Evolutionary conservation across 2,113 vertebrate genomes (phyloP).

Genomic region (Micronycteris hirsuta): DNA sequence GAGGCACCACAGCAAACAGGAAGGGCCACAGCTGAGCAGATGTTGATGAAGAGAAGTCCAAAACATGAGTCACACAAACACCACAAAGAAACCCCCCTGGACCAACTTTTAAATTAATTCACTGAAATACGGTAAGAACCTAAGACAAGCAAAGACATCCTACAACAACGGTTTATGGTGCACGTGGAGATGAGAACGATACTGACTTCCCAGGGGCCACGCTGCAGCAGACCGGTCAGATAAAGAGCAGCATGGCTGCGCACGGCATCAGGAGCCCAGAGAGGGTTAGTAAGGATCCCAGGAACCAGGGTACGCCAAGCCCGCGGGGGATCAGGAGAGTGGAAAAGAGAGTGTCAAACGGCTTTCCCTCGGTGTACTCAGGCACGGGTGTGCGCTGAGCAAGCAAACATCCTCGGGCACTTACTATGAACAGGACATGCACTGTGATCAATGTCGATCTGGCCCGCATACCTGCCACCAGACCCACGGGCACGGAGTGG

Average conservation of each 20-base stretch:
- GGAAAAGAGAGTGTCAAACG: background rate
- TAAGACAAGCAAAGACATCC: background rate
- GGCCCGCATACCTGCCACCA: background rate
- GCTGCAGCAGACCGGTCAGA: background rate
- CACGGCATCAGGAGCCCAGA: background rate
- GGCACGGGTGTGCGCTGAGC: background rate
- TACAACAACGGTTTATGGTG: background rate
- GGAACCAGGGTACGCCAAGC: background rate
- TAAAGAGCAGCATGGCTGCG: background rate
- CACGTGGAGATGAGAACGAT: background rate
- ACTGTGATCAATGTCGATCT: background rate
- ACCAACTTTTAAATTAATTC: background rate
- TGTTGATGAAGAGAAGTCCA: background rate
- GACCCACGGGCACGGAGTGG: background rate
- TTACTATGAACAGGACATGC: background rate
- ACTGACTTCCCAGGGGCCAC: background rate
- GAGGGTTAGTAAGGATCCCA: background rate
- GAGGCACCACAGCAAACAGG: background rate
- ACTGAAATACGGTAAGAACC: background rate
- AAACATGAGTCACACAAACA: background rate
- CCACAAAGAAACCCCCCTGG: background rate
- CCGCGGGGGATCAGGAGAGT: background rate
- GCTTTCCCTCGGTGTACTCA: background rate
- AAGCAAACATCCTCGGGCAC: background rate
- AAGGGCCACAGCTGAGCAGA: background rate